Conservation (phyloP, 2,113 vertebrate genomes). For the Carassius auratus region DNA sequence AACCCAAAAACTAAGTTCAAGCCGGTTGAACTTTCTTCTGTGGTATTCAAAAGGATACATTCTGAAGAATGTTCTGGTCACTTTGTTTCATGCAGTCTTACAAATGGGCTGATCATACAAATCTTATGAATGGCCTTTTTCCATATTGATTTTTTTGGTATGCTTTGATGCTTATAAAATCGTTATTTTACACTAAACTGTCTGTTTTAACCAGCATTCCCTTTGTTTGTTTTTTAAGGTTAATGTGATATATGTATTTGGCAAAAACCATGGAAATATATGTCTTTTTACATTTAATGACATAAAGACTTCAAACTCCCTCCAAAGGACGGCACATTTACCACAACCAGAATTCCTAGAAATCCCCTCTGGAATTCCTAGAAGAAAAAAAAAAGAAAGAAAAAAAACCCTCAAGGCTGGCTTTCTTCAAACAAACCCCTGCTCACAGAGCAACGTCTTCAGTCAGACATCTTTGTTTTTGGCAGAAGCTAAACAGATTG, state of each 20-base stretch:
- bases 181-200: background rate
- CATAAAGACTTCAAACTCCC: constrained; percentile 9
- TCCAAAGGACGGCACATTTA: background rate
- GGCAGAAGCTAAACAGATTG: constrained; percentile 26
- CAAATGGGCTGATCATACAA: too few relatives aligned
- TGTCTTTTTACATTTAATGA: background rate
- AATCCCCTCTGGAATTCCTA: constrained; percentile 29
- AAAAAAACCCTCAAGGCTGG: background rate
- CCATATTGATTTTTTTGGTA: too few relatives aligned
- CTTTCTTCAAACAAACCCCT: constrained; percentile 26
- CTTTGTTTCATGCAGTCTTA: too few relatives aligned
- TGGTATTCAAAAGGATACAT: background rate
- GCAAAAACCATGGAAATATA: constrained; percentile 11
- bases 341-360: constrained; percentile 36
- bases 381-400: background rate
- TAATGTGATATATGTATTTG: background rate
- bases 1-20: background rate
- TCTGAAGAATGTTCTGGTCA: too few relatives aligned
- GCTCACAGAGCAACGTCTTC: constrained; percentile 1
- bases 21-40: background rate
- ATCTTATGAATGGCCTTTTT: too few relatives aligned
- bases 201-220: background rate
- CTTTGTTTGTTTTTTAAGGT: background rate
- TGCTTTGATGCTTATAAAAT: too few relatives aligned
- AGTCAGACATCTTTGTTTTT: constrained; percentile 19